Evolutionary conservation across 2,113 vertebrate species (phyloP).

Genomic region (Cariama cristata): DNA sequence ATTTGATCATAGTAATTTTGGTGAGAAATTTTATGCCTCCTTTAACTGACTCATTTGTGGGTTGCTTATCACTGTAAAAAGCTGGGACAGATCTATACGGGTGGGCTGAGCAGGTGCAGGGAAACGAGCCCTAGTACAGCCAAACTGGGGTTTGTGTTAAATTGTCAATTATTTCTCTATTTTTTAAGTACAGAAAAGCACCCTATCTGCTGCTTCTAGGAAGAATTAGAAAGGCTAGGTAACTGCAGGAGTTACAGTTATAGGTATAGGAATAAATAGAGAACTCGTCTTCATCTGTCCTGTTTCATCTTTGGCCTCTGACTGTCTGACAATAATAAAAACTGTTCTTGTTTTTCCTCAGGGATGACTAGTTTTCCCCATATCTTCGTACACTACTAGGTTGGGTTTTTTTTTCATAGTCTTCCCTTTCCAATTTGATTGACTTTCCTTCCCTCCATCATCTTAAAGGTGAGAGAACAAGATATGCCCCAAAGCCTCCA

Average conservation of each 20-base stretch:
- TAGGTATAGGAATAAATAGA: background rate
- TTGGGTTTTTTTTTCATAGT: background rate
- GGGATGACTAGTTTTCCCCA: background rate
- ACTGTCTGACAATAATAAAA: background rate
- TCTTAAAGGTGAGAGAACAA: background rate
- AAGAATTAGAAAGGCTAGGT: background rate
- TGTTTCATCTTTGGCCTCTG: background rate
- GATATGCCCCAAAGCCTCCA: background rate
- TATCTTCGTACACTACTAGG: background rate
- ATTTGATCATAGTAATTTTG: background rate
- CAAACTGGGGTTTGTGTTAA: background rate
- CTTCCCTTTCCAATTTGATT: background rate
- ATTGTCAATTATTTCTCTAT: background rate
- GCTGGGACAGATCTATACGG: background rate
- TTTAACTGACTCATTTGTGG: background rate
- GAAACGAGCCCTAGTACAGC: background rate
- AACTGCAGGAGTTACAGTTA: background rate
- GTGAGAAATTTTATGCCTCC: background rate
- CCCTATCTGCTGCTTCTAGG: background rate
- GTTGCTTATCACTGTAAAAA: background rate
- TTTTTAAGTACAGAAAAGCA: background rate
- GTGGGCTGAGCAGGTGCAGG: background rate
- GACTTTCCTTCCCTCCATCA: background rate
- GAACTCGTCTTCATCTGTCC: background rate
- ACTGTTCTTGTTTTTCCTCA: background rate